These are phyloP conservation scores for Megamerina dolium DNA, from an alignment of 2,888 invertebrate species.

Conservation along the genomic window DNA sequence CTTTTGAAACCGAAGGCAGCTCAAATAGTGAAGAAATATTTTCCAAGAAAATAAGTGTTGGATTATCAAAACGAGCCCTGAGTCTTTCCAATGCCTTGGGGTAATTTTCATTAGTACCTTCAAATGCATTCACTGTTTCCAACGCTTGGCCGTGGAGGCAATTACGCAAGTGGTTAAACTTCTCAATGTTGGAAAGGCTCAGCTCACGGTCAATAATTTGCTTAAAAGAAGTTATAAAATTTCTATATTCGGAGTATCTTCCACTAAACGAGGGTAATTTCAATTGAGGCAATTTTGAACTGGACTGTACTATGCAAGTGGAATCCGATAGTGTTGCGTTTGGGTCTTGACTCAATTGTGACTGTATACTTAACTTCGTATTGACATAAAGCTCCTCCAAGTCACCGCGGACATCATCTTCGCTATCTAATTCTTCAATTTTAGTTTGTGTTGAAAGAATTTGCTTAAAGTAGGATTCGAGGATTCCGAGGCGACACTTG, in stretches of 20 bases:
- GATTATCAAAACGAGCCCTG: constrained; percentile 4
- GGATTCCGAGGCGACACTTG: constrained; percentile 6
- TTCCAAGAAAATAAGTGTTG: constrained; percentile 6
- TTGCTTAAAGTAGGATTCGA: constrained; percentile 10
- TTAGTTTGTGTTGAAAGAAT: not conserved
- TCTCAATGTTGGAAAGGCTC: constrained; percentile 6
- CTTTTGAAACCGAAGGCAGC: not conserved
- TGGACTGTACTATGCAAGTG: not conserved
- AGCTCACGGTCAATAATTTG: constrained; percentile 7
- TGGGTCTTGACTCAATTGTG: not conserved
- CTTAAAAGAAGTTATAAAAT: constrained; percentile 7
- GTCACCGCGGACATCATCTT: constrained; percentile 3
- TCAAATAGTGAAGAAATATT: not conserved
- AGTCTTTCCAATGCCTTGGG: constrained; percentile 12
- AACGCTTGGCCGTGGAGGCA: constrained; percentile 7
- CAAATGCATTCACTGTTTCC: constrained; percentile 4
- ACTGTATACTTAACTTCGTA: constrained; percentile 1
- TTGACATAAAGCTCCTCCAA: constrained; percentile 3
- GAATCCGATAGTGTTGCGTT: not conserved
- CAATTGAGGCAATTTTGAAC: constrained; percentile 7
- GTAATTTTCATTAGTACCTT: constrained; percentile 12
- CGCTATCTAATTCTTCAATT: constrained; percentile 5
- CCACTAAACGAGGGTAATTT: constrained; percentile 4
- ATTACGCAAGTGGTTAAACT: constrained; percentile 4
- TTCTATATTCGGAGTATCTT: constrained; percentile 9